These are phyloP conservation scores for Sphenopsis melanotis DNA, from an alignment of 2,797 vertebrate species.

Conservation along the genomic window DNA sequence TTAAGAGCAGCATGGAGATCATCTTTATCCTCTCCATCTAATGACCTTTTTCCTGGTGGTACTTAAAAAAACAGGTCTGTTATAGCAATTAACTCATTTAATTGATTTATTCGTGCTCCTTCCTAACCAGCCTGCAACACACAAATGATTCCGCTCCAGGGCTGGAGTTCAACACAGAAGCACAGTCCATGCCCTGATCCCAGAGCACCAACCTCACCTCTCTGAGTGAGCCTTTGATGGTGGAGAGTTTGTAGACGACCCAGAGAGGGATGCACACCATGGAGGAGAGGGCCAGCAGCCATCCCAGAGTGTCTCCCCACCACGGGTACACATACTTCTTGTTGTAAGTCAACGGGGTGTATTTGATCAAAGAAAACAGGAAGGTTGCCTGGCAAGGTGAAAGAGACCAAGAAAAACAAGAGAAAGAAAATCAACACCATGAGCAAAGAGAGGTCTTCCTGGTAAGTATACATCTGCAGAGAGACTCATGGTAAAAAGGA, in stretches of 20 bases:
- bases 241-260: conserved; percentile 80
- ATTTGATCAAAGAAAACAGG: conserved; percentile 92
- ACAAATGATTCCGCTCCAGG: neutral
- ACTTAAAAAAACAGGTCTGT: neutral
- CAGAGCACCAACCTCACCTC: conserved; percentile 76
- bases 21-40: neutral
- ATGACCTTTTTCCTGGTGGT: neutral
- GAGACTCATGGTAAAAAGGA: neutral
- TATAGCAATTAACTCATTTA: neutral
- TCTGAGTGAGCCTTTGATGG: conserved; percentile 85
- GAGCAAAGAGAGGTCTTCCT: neutral
- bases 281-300: conserved; percentile 91
- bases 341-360: conserved; percentile 93
- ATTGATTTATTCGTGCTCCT: neutral
- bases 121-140: neutral
- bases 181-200: neutral
- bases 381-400: conserved; percentile 84
- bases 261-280: conserved; percentile 92
- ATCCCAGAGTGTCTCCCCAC: conserved; percentile 92
- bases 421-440: neutral
- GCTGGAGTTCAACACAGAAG: neutral
- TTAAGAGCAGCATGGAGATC: neutral
- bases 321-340: conserved; percentile 92
- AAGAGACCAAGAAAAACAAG: neutral
- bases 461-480: neutral